Evolutionary conservation across 2,113 vertebrate species (phyloP), one percentile per base, ranked within the genome.

Genomic region (Nematolebias whitei): DNA sequence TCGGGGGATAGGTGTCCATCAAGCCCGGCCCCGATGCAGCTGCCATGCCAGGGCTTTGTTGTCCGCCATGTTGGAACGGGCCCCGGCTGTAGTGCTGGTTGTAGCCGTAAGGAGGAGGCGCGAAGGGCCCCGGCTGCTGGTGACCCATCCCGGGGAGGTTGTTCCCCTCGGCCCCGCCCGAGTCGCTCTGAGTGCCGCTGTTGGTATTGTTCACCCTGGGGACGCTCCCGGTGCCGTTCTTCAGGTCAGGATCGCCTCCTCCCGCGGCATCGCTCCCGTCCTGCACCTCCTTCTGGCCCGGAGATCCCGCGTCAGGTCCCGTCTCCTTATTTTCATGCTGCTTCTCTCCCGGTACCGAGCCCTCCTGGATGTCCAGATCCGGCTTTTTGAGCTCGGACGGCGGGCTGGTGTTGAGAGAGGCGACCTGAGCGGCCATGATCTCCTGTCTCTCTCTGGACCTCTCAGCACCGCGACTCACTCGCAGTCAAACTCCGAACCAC

Each of bases 41-140:
- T 95, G 95, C 95, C 95, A 98, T 96, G 94, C 95, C 95, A 95
- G 96, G 95, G 96, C 96, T 98, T 98, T 98, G 96, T 98, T 98
- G 96, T 97, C 96, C 96, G 96, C 97, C 97, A 96, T 98, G 95
- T 97, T 98, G 97, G 95, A 96, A 96, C 94, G 95, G 92, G 92
- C 90, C 94, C 93, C 95, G 95, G 92, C 92, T 94, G 93, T 96
- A 96, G 93, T 94, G 93, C 88, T 93, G 95, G 93, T 94, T 95
- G 91, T 96, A 97, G 78, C 93, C 92, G 95, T 96, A 97, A 79
- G 95, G 95, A 75, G 96, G 95, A 90, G 96, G 96, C 89, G 96
- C 92, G 90, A 96, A 91, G 86, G 93, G 91, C 80, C 93, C 94
- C 88, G 90, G 78, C 87, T 94, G 92, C 73, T 93, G 95, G 85